A percentile compares a stretch with the other conserved stretches of the same genome.
Conservation (phyloP, 2,888 invertebrate genomes). For the Panzeria rudis region DNA sequence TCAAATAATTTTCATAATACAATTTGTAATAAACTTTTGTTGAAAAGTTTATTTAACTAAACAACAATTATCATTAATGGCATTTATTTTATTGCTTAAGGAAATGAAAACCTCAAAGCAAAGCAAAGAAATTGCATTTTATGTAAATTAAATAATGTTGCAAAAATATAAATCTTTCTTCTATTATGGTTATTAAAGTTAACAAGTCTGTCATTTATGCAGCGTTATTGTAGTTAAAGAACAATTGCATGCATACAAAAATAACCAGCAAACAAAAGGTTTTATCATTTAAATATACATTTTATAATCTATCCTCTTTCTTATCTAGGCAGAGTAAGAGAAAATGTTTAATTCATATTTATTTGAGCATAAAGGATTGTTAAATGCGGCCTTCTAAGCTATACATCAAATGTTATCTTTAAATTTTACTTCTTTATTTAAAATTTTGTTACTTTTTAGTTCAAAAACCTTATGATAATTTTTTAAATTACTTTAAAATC, state of each 20-base stretch:
- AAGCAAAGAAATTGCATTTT: constrained; percentile 66
- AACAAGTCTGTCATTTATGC: constrained; percentile 33
- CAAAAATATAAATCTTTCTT: constrained; percentile 21
- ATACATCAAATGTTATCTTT: no score
- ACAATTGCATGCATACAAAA: constrained; percentile 60
- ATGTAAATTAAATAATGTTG: constrained; percentile 71
- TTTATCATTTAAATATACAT: no score
- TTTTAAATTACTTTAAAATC: neutral
- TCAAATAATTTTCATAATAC: neutral
- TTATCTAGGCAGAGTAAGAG: no score
- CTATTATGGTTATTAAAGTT: constrained; percentile 53
- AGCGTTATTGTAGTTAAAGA: constrained; percentile 32
- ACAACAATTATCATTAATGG: constrained; percentile 44
- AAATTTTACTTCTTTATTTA: no score
- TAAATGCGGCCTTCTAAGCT: no score
- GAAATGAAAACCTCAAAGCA: constrained; percentile 38
- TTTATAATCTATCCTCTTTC: no score
- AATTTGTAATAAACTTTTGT: constrained; percentile 21
- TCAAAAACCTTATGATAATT: no score
- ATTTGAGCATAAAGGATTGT: no score
- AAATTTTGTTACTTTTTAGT: no score
- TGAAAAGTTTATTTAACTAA: constrained; percentile 27
- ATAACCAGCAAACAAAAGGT: neutral
- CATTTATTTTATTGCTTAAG: constrained; percentile 36
- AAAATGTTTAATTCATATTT: no score